Percentiles rank a stretch among this genome's conserved stretches.
These are phyloP conservation scores for Xiphophorus maculatus DNA, from an alignment of 2,113 vertebrate genomes.

Conservation along the genomic window DNA sequence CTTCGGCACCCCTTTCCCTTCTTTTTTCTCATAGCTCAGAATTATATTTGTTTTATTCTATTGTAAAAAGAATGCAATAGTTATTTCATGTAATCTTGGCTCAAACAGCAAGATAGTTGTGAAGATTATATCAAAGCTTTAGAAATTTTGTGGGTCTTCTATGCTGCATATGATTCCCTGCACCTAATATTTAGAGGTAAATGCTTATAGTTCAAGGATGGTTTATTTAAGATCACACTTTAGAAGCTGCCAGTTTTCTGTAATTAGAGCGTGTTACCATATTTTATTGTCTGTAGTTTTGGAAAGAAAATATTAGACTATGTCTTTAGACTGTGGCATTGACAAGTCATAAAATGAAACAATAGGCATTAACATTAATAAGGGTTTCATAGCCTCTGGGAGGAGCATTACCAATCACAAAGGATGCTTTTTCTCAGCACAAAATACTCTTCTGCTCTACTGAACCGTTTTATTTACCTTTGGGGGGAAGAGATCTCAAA, in stretches of 20 bases:
- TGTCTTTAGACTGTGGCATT: conserved; percentile 10
- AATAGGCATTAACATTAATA: conserved; percentile 46
- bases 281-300: conserved; percentile 9
- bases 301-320: conserved; percentile 30
- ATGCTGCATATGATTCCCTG: background rate
- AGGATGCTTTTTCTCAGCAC: conserved; percentile 41
- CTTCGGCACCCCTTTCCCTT: background rate
- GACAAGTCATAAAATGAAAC: conserved; percentile 32
- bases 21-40: background rate
- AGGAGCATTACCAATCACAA: conserved; percentile 44
- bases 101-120: background rate
- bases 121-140: background rate
- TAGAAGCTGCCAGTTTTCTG: background rate
- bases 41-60: background rate
- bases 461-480: conserved; percentile 71
- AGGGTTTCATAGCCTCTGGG: conserved; percentile 42
- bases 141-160: background rate
- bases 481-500: conserved; percentile 47
- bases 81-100: background rate
- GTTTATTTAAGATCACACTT: background rate
- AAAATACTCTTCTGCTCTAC: conserved; percentile 59
- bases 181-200: background rate
- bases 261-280: background rate
- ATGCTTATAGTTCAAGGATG: background rate
- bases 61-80: background rate